phyloP scores from a whole-genome alignment of 2,888 invertebrate species.

The Apotomis betuletana region DNA sequence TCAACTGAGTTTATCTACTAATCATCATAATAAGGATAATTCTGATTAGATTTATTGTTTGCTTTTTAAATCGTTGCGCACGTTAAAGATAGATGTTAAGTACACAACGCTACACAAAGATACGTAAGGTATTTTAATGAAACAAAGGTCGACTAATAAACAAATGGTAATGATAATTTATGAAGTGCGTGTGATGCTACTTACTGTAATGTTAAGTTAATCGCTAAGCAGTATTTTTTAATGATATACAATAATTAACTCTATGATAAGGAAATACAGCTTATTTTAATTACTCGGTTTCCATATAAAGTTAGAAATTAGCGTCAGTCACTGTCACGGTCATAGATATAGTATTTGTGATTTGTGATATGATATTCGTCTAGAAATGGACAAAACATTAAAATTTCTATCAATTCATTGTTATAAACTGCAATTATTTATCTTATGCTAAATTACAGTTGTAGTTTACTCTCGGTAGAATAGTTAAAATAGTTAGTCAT shows the following conservation, averaged over 20 bases:
- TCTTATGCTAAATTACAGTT: too few species aligned
- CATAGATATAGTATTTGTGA: too few species aligned
- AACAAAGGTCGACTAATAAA: conserved; percentile 43
- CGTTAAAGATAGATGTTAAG: background rate
- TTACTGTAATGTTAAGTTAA: background rate
- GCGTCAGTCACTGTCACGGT: background rate
- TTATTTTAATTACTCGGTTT: background rate
- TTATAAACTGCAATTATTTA: too few species aligned
- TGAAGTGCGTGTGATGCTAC: background rate
- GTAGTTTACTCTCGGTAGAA: too few species aligned
- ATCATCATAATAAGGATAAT: conserved; percentile 36
- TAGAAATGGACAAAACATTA: background rate
- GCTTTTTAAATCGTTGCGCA: conserved; percentile 1
- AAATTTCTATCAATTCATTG: too few species aligned
- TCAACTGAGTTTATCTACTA: conserved; percentile 31
- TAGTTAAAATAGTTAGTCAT: too few species aligned
- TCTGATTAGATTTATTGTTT: conserved; percentile 24
- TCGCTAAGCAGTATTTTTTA: background rate
- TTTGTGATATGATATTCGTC: background rate
- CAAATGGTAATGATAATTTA: conserved; percentile 17
- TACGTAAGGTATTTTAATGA: conserved; percentile 34
- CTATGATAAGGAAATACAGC: background rate
- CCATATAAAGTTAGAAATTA: background rate
- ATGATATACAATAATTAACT: background rate
- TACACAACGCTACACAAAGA: conserved; percentile 15